Conservation (phyloP, 2,113 vertebrate genomes). For the Hydrochoerus hydrochaeris region DNA sequence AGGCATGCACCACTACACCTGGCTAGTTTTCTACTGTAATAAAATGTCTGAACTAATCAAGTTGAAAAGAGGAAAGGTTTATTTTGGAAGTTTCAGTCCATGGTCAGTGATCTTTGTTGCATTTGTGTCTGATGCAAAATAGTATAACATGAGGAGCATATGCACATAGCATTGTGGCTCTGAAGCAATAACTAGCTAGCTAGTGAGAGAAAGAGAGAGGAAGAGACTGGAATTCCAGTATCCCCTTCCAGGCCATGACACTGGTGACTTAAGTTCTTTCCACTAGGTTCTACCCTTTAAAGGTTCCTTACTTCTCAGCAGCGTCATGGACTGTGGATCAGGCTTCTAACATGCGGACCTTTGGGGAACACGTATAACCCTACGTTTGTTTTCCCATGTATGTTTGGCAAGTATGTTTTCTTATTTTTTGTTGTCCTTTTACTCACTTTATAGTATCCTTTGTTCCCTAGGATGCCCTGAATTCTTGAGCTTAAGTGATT, state of each 20-base stretch:
- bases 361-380: not conserved
- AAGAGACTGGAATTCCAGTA: not conserved
- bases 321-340: not conserved
- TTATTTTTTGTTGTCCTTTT: not conserved
- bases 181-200: not conserved
- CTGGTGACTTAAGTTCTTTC: not conserved
- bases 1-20: too few species aligned
- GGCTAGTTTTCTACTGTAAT: not conserved
- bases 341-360: not conserved
- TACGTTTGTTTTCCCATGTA: not conserved
- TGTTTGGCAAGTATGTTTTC: not conserved
- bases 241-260: not conserved
- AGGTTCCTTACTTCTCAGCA: not conserved
- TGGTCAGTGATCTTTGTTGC: not conserved
- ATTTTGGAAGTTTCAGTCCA: not conserved
- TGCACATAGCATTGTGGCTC: not conserved
- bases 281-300: too few species aligned
- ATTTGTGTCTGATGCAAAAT: not conserved
- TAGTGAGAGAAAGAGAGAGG: not conserved
- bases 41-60: not conserved
- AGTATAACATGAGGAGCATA: not conserved
- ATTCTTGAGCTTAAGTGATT: not conserved
- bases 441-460: not conserved
- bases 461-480: not conserved
- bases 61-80: not conserved